Evolutionary conservation across 2,888 invertebrate species (phyloP), one percentile per base, ranked within the genome.

Genomic region (Tuberolachnus salignus): DNA sequence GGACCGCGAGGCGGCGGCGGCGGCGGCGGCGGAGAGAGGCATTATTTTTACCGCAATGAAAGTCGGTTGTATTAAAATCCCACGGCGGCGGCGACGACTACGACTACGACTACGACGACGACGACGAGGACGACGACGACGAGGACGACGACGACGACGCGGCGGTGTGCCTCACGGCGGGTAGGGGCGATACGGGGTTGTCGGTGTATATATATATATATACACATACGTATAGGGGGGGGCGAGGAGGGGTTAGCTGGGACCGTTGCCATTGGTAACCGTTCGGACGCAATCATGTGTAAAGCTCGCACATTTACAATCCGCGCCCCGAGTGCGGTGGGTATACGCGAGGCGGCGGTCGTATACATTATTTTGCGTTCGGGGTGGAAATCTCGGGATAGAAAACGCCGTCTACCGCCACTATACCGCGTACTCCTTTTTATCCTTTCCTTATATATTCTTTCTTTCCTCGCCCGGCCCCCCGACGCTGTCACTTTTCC

Each of bases 221-320:
- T 34, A 34, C 34, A 34, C 34, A n/a, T n/a, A n/a, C 34, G 34
- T 34, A 34, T 34, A 34, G 34, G 13, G 21, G 14, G 23, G n/a
- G 51, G 51, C 23, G 59, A n/a, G 14, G 26, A 14, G 23, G 44
- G 21, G 70, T 19, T 14, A 59, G 53, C 6, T 16, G 26, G 51
- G 21, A n/a, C 57, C 59, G 78, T 78, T 67, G 67, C 78, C 61
- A 46, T 69, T 78, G 78, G 78, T 67, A 78, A 78, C 78, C 78
- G 78, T 69, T 78, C 69, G 78, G 78, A 78, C 78, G 78, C 78
- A 69, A 78, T 69, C 78, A 69, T 78, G 78, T 69, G 78, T 78
- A 78, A 78, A 78, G 78, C 78, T 78, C 67, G 69, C 78, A 21
- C 75, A 67, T 75, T 75, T 75, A 75, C 75, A 75, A 75, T 75